Percentiles rank a stretch among this genome's conserved stretches.
These are phyloP conservation scores for Theonella swinhoei DNA, from an alignment of 37 sponge, comb jelly and placozoan species.

Conservation along the genomic window DNA sequence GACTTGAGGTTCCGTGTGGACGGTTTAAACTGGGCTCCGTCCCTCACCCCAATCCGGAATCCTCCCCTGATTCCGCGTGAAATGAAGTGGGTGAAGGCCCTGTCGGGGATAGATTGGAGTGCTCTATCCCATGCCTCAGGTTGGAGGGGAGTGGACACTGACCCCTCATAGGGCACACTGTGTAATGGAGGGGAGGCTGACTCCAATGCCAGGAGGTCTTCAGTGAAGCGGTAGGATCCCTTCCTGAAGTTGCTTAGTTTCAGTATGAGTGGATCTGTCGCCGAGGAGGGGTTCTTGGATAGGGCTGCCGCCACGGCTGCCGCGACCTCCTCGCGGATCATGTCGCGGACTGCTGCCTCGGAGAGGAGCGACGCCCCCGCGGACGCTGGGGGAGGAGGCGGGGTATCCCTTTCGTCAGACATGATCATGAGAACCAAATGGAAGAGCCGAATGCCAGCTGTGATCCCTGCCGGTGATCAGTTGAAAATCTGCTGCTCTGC, in stretches of 20 bases:
- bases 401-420: too few species aligned
- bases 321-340: too few species aligned
- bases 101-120: background rate
- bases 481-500: too few species aligned
- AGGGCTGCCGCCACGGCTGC: too few species aligned
- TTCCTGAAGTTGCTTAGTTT: background rate
- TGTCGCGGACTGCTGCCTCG: too few species aligned
- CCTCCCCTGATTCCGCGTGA: background rate
- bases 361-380: too few species aligned
- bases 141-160: background rate
- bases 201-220: slow-evolving; percentile 14
- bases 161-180: background rate
- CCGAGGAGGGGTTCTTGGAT: too few species aligned
- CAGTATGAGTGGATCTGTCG: background rate
- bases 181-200: background rate
- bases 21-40: background rate
- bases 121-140: background rate
- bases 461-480: too few species aligned
- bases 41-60: background rate
- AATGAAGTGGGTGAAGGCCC: background rate
- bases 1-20: background rate
- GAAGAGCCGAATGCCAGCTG: too few species aligned
- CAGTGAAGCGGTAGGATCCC: background rate
- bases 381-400: too few species aligned
- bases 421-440: too few species aligned